Base-by-base conservation (phyloP, 2,797 vertebrate species). In the Sebastes matsubarae region DNA sequence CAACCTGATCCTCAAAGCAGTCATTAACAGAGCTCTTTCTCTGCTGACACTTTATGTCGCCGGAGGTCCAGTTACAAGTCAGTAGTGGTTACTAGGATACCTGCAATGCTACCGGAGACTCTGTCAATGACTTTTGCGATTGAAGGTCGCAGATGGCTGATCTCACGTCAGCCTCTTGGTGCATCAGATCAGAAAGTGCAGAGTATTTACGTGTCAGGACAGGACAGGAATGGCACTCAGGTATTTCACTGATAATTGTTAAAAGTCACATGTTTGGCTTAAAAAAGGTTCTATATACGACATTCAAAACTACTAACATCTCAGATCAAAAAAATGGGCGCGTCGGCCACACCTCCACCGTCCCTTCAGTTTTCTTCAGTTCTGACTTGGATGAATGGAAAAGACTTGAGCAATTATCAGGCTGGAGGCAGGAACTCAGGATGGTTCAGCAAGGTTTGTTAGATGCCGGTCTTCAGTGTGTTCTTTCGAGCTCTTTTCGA, bases 41-140 rank as follows among this genome's bases (percentile, higher is more conserved):
- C 22, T n/a, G 55, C 20, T 55, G 63, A 68, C 42, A 30, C 4
- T 58, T 58, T 27, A 25, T 59, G 34, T 46, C 25, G 10, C 54
- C 4, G 52, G 20, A 75, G 80, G 71, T 87, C 87, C 42, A 60
- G 59, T 88, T 90, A 92, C 84, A 73, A 64, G 79, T 68, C 42
- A 64, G 74, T 50, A 38, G 20, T 67, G 76, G 87, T 89, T 87
- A 76, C 87, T 75, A 85, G 60, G 90, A 84, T 63, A 92, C 87
- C 83, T 60, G 66, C 65, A 74, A 78, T 54, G 63, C 70, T 80
- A 75, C 66, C 60, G 20, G 75, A 71, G 54, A 54, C 77, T 36
- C 46, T 34, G 14, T 76, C 59, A 68, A 55, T 65, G 72, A n/a
- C 69, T 82, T 60, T 69, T 75, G 67, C 52, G 18, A 38, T 29